Percentiles rank a stretch among this genome's conserved stretches.
phyloP scores from a whole-genome alignment of 2,113 vertebrate genomes.

The Brachionichthys hirsutus region DNA sequence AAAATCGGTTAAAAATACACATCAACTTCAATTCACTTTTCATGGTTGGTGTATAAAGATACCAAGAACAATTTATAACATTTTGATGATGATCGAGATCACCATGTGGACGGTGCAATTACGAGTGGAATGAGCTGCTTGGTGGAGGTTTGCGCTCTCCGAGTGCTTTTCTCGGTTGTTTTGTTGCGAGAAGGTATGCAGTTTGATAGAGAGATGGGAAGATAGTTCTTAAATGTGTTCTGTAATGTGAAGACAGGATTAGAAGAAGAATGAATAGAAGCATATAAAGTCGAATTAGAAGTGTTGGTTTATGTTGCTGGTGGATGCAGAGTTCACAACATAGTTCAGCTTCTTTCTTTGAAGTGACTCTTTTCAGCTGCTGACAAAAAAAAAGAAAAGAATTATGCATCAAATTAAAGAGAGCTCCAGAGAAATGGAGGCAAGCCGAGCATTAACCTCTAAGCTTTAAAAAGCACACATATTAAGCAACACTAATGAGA shows the following conservation, averaged over 20 bases:
- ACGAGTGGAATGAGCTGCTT: too few species aligned
- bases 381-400: constrained; percentile 64
- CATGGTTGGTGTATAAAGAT: too few species aligned
- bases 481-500: constrained; percentile 79
- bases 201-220: constrained; percentile 54
- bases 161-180: too few species aligned
- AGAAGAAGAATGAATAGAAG: constrained; percentile 35
- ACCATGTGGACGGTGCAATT: too few species aligned
- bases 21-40: too few species aligned
- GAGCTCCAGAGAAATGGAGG: constrained; percentile 71
- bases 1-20: too few species aligned
- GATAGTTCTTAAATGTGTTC: constrained; percentile 38
- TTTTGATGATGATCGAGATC: too few species aligned
- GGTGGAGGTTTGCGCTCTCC: too few species aligned
- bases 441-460: constrained; percentile 76
- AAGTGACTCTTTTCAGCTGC: constrained; percentile 61
- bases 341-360: constrained; percentile 50
- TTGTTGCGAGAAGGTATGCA: constrained; percentile 66
- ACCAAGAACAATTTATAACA: too few species aligned
- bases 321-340: constrained; percentile 58
- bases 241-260: constrained; percentile 14
- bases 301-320: constrained; percentile 52
- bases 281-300: constrained; percentile 56
- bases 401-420: constrained; percentile 76
- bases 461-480: constrained; percentile 77